Evolutionary conservation across 2,113 vertebrate genomes (phyloP), one percentile per base, ranked within the genome.

Genomic region (Lampris megalopsis): DNA sequence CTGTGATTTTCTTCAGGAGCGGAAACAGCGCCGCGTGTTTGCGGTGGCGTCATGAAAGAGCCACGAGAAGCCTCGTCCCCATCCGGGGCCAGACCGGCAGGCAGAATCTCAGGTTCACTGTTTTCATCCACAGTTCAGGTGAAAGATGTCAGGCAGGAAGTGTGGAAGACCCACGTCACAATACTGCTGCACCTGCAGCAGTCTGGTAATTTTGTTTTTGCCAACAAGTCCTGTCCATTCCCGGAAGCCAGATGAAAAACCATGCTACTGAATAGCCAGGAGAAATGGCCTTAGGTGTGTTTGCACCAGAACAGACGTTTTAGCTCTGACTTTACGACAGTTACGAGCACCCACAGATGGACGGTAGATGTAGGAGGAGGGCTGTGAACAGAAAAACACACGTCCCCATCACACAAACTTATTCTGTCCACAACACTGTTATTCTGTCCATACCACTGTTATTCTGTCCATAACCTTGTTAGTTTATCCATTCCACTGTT

Each of bases 1-100:
- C 91, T 92, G 87, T 92, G 91, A 90, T 92, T 91, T 91, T 92
- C 88, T 90, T 85, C 80, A 82, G 89, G 84, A 85, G 81, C 83
- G 90, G 88, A 91, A 91, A 89, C 81, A 80, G 74, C 45, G 71
- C 37, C 56, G 82, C 73, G 59, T 90, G 86, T 91, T 91, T 90
- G 72, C 72, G 86, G 73, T 81, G 89, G 69, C 78, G 83, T 89
- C 81, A 87, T 92, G 79, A 91, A 93, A 93, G 86, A 82, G 78
- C 68, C 76, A 78, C 54, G 84, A 85, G 87, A 78, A 84, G 87
- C 69, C 75, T 88, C 83, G 75, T 87, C 86, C 81, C 73, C 77
- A 75, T 77, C 78, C 66, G 62, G 75, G 79, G 76, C 80, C 87
- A 89, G 87, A 90, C 86, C 80, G 72, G 74, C 82, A 89, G 78